Base-by-base conservation (phyloP, 2,888 invertebrate species). In the Disparrhopalites patrizii region DNA sequence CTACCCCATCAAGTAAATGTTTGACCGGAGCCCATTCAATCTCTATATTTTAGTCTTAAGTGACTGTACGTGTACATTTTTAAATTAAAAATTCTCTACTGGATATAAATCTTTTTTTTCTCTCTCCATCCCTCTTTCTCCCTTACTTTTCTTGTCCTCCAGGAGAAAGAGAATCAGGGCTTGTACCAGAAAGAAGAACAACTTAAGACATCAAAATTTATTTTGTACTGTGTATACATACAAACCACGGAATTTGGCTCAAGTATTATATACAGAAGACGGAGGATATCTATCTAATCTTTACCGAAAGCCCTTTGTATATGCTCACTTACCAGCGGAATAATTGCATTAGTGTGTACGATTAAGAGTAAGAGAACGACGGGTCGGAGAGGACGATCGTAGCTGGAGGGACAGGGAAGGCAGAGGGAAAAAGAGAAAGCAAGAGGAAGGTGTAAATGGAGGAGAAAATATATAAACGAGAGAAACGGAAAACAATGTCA, bases 21-120 rank as follows among this genome's bases (percentile, higher is more conserved):
- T 60, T 60, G 58, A 60, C 58, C 58, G 47, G 43, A 60, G 47
- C 58, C 47, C 28, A 60, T 43, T 60, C 58, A 60, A 60, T 60
- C 58, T 60, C 47, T 30, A 47, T 47, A 43, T 47, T 43, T 57
- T 57, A 57, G 36, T 36, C 56, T 57, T 57, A 36, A 15, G 13
- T 31, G 56, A 57, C 40, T 23, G 38, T 38, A 38, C 18, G 36
- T 20, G 36, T 33, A 57, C 36, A 33, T 38, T 57, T 57, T 38
- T n/a, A 38, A 57, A 57, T 57, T 57, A 57, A 57, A 57, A 57
- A 57, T 38, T 38, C 38, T 38, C 56, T 57, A 4, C 56, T 2
- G 15, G 13, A 7, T 20, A 55, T 55, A 55, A 55, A 55, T 55
- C 54, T 33, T 33, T 4, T 20, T 20, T 13, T 43, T 43, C 36